Conservation (phyloP, 2,113 vertebrate species). For the Brachyhypopomus occidentalis region DNA sequence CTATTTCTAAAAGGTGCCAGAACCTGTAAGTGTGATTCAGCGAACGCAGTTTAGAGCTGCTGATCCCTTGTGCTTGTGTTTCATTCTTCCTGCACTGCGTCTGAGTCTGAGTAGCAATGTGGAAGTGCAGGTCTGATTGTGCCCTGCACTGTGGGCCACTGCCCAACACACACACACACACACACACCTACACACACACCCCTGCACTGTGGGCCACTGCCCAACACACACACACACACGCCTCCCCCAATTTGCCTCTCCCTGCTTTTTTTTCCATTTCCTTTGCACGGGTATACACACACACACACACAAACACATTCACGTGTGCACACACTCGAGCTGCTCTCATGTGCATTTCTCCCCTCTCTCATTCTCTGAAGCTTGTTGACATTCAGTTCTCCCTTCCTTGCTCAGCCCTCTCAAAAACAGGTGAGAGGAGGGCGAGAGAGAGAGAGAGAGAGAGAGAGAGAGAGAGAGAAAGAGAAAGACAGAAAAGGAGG, state of each 20-base stretch:
- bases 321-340: neutral
- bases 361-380: slow-evolving; percentile 25
- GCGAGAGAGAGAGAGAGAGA: neutral
- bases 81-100: neutral
- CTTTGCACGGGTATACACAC: slow-evolving; percentile 11
- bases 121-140: slow-evolving; percentile 1
- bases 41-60: neutral
- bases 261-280: slow-evolving; percentile 3
- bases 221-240: neutral
- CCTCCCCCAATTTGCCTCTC: slow-evolving; percentile 7
- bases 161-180: too few relatives aligned
- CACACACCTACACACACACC: neutral
- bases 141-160: neutral
- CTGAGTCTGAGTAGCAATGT: slow-evolving; percentile 4
- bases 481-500: neutral
- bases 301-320: neutral
- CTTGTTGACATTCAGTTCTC: slow-evolving; percentile 36
- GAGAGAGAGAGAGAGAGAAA: neutral
- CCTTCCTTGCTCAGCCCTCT: slow-evolving; percentile 32
- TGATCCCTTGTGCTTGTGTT: neutral
- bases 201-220: too few relatives aligned
- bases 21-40: neutral
- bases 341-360: slow-evolving; percentile 25
- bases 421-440: neutral
- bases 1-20: neutral